Percentiles rank a stretch among this genome's conserved stretches.
Evolutionary conservation across 2,113 vertebrate species (phyloP).

Genomic region (Laticauda colubrina): DNA sequence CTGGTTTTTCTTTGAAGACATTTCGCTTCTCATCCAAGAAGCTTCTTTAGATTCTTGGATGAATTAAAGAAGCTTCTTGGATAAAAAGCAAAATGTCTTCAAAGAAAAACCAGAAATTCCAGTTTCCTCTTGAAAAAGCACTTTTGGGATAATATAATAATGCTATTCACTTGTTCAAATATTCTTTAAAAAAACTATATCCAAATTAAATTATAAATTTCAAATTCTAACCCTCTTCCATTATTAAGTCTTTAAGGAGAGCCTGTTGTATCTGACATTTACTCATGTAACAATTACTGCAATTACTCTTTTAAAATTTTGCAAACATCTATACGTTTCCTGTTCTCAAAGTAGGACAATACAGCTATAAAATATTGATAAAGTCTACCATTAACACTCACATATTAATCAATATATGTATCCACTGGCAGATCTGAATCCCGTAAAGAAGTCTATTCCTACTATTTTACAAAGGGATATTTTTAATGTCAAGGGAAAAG

Average conservation of each 20-base stretch:
- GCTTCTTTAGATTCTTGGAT: too few relatives aligned
- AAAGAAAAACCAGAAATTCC: too few relatives aligned
- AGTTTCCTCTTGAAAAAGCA: too few relatives aligned
- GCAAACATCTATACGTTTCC: not conserved
- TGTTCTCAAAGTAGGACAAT: not conserved
- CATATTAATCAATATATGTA: not conserved
- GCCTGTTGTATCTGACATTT: not conserved
- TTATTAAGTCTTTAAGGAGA: not conserved
- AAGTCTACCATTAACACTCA: not conserved
- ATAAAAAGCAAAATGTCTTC: too few relatives aligned
- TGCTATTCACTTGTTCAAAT: not conserved
- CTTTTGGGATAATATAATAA: not conserved
- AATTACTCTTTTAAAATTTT: not conserved
- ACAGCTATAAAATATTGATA: not conserved
- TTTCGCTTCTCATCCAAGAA: too few relatives aligned
- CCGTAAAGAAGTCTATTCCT: not conserved
- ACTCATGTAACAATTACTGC: not conserved
- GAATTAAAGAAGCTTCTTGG: too few relatives aligned
- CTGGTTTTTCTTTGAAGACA: too few relatives aligned
- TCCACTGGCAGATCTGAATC: not conserved
- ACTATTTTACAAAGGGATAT: not conserved
- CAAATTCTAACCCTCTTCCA: not conserved
- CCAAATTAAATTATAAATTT: not conserved
- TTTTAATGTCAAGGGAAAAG: not conserved
- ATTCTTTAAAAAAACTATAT: not conserved